Base-by-base conservation (phyloP, 2,888 invertebrate genomes). In the Nebria brevicollis region DNA sequence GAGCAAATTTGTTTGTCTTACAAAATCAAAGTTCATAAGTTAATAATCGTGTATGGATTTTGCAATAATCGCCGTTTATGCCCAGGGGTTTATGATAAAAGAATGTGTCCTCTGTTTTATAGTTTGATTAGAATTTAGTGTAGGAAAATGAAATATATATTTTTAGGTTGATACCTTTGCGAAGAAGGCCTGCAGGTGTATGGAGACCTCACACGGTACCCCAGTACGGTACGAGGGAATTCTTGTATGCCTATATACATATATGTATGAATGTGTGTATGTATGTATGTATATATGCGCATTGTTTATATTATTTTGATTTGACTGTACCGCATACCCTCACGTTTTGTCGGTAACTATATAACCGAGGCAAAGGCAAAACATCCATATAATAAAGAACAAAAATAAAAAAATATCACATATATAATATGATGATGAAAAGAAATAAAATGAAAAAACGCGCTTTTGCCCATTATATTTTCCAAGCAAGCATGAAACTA, bases 271-370 rank as follows among this genome's bases (percentile, higher is more conserved):
- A 65, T 65, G 15, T 25, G n/a, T 13, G 8, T 25, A 20, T 25
- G 7, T 66, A 34, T 10, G 11, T 66, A 66, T 70, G 34, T 70
- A 66, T 25, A 15, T 66, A 70, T 70, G 77, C 77, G 79, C 82
- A 82, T 79, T 83, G 84, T 83, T 83, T 83, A 83, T 84, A 80
- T 83, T 84, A 82, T 81, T 84, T 83, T 79, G 82, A 72, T 79
- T 76, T 75, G 73, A 83, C 84, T 83, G 83, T 84, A 82, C 84
- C 81, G 83, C 84, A 84, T 84, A 83, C 80, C 83, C 83, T 84
- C 84, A 84, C 84, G 84, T 84, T 83, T 84, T 84, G 84, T 84
- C 84, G 84, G 84, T 84, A 84, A 84, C 83, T 84, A 83, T 84
- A 84, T 84, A 84, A 84, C 84, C 82, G 82, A 84, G 82, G 80